A percentile compares a stretch with the other conserved stretches of the same genome.
Conservation (phyloP, 2,797 vertebrate genomes). For the Ctenosaura bakeri region DNA sequence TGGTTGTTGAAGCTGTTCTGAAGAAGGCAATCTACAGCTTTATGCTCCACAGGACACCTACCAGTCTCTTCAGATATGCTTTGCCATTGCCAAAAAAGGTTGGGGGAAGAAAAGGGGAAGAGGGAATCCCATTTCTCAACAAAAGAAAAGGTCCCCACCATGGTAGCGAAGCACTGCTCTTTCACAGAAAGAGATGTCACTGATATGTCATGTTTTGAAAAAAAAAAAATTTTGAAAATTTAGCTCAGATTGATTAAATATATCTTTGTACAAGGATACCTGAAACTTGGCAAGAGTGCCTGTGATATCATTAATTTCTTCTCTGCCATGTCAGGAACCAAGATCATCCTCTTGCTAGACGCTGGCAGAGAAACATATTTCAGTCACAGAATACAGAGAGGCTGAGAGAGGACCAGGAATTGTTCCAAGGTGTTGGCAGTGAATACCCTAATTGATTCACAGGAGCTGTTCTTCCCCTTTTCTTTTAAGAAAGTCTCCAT, state of each 20-base stretch:
- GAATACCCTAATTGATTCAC: not conserved
- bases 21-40: not conserved
- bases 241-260: slow-evolving; percentile 4
- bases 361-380: slow-evolving; percentile 8
- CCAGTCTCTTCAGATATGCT: not conserved
- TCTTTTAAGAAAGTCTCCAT: slow-evolving; percentile 13
- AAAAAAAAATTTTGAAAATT: not conserved
- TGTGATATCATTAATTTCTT: slow-evolving; percentile 32
- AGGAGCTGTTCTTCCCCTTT: not conserved
- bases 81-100: not conserved
- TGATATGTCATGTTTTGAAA: not conserved
- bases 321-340: slow-evolving; percentile 37
- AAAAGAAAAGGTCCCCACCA: not conserved
- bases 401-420: not conserved
- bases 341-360: not conserved
- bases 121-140: not conserved
- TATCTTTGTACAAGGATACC: slow-evolving; percentile 45
- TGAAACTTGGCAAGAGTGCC: slow-evolving; percentile 45
- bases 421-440: not conserved
- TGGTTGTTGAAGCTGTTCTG: not conserved
- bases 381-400: not conserved
- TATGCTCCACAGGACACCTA: not conserved
- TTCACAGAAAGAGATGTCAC: not conserved
- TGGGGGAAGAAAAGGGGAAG: not conserved
- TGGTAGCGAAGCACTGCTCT: not conserved